These are phyloP conservation scores for Nesoenas mayeri DNA, from an alignment of 2,113 vertebrate genomes.

Conservation along the genomic window DNA sequence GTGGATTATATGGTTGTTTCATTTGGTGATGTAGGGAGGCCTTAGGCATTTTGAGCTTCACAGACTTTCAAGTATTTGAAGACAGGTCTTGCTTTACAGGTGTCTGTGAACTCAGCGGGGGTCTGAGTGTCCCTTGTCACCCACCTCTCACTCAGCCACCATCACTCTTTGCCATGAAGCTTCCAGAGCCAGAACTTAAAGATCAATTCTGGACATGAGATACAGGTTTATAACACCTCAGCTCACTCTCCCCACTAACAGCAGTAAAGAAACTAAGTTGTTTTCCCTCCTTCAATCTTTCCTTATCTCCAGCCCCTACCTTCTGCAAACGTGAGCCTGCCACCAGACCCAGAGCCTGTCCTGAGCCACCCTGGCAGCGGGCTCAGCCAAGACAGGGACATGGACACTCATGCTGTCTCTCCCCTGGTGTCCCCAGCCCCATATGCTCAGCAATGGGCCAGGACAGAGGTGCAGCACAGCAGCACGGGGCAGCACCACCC, in stretches of 20 bases:
- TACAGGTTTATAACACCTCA: neutral
- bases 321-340: neutral
- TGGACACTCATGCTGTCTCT: accelerated
- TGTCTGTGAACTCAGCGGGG: neutral
- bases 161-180: neutral
- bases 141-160: neutral
- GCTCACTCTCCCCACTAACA: neutral
- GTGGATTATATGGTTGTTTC: neutral
- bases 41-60: neutral
- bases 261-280: accelerated
- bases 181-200: neutral
- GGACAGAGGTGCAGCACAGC: accelerated
- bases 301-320: neutral
- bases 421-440: accelerated
- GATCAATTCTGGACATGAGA: neutral
- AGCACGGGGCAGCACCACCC: accelerated
- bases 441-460: neutral
- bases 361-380: neutral
- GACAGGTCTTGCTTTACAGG: neutral
- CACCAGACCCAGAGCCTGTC: neutral
- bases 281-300: neutral
- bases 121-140: neutral
- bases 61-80: neutral
- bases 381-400: neutral
- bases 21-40: neutral